A percentile compares a stretch with the other conserved stretches of the same genome.
phyloP scores from a whole-genome alignment of 2,797 vertebrate genomes.

The Diplodus puntazzo region DNA sequence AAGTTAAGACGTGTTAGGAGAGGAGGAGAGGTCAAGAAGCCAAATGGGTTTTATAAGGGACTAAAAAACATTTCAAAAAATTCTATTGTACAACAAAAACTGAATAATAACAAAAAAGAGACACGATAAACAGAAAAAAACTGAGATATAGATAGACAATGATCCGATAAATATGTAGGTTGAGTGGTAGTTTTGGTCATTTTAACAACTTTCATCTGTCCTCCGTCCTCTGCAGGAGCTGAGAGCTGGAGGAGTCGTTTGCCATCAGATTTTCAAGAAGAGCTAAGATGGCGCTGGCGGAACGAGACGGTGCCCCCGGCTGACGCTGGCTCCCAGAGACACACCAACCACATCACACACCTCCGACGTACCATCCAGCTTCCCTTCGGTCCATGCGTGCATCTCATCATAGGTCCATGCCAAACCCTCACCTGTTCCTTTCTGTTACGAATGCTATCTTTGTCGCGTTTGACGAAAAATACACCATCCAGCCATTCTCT shows the following conservation, averaged over 20 bases:
- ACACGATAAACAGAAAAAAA: no score
- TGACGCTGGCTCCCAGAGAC: conserved; percentile 35
- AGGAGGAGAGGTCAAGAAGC: no score
- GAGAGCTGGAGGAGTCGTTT: conserved; percentile 78
- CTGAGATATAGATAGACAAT: no score
- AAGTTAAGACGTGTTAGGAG: no score
- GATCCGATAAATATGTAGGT: no score
- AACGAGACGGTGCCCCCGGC: conserved; percentile 14
- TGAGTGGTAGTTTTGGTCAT: not conserved
- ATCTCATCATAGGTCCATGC: not conserved
- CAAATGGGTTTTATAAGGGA: no score
- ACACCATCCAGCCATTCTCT: conserved; percentile 18
- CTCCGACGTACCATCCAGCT: conserved; percentile 17
- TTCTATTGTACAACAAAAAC: no score
- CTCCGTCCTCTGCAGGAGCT: conserved; percentile 80
- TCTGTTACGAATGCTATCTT: not conserved
- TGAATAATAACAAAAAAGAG: no score
- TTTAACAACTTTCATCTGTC: not conserved
- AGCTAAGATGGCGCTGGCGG: conserved; percentile 54
- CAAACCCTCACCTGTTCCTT: not conserved
- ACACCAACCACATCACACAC: conserved; percentile 16
- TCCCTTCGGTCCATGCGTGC: conserved; percentile 19
- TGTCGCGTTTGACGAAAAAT: not conserved
- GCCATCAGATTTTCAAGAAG: conserved; percentile 85
- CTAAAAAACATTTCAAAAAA: no score